Evolutionary conservation across 2,888 invertebrate species (phyloP).

Genomic region (Apodemia duryi): DNA sequence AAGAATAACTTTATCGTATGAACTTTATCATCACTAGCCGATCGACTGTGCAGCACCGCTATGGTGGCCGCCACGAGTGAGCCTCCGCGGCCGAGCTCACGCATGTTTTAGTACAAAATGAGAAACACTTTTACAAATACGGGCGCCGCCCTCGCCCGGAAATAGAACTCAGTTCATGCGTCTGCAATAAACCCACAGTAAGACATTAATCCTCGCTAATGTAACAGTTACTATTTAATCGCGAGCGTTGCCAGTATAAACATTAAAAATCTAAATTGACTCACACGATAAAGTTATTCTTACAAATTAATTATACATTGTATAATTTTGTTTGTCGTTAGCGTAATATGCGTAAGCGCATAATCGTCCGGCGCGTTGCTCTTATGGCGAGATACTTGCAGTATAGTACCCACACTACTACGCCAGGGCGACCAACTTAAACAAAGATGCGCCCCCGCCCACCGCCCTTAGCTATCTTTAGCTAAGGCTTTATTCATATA

Average conservation of each 20-base stretch:
- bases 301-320: neutral
- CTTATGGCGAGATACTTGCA: slow-evolving; percentile 55
- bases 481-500: neutral
- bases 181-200: slow-evolving; percentile 44
- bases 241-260: slow-evolving; percentile 21
- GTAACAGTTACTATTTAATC: slow-evolving; percentile 31
- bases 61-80: slow-evolving; percentile 81
- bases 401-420: slow-evolving; percentile 57
- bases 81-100: slow-evolving; percentile 77
- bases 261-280: slow-evolving; percentile 37
- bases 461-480: slow-evolving; percentile 36
- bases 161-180: slow-evolving; percentile 69
- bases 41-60: slow-evolving; percentile 68
- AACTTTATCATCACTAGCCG: slow-evolving; percentile 55
- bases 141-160: slow-evolving; percentile 71
- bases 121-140: slow-evolving; percentile 64
- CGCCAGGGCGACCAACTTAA: slow-evolving; percentile 69
- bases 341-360: slow-evolving; percentile 42
- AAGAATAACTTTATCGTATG: no score
- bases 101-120: slow-evolving; percentile 76
- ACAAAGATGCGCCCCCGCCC: slow-evolving; percentile 63
- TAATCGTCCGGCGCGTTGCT: slow-evolving; percentile 49
- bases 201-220: slow-evolving; percentile 57
- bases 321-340: neutral
- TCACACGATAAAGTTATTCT: slow-evolving; percentile 32